A percentile compares a stretch with the other conserved stretches of the same genome.
phyloP scores from a whole-genome alignment of 2,797 vertebrate genomes.

The Phataginus tetradactyla region DNA sequence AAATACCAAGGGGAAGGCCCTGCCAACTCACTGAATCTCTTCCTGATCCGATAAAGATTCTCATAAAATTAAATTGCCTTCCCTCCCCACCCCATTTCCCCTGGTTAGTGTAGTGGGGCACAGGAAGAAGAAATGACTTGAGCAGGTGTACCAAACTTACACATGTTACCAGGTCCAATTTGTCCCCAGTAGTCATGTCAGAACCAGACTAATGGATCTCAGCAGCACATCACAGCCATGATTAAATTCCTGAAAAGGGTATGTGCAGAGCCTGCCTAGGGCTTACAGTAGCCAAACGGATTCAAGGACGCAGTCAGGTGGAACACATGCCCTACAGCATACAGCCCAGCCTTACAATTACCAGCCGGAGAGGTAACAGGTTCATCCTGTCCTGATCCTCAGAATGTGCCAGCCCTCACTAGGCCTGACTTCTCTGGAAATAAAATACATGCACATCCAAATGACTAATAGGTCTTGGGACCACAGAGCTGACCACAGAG shows the following conservation, averaged over 20 bases:
- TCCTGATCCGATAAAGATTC: not conserved
- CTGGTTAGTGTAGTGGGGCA: not conserved
- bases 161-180: not conserved
- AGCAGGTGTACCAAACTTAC: not conserved
- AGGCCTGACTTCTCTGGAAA: constrained; percentile 44
- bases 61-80: not conserved
- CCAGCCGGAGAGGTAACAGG: not conserved
- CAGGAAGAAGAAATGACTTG: not conserved
- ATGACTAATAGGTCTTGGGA: not conserved
- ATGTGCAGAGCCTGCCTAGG: not conserved
- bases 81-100: not conserved
- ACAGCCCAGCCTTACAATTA: constrained; percentile 3
- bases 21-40: not conserved
- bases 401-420: constrained; percentile 52
- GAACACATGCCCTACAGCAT: not conserved
- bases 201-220: constrained; percentile 17
- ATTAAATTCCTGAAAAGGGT: constrained; percentile 65
- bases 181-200: constrained; percentile 26
- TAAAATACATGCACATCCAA: constrained; percentile 26
- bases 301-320: constrained; percentile 20
- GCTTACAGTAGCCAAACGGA: constrained; percentile 52
- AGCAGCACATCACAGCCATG: not conserved
- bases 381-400: constrained; percentile 69
- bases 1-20: not conserved
- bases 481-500: not conserved